Evolutionary conservation across 2,888 invertebrate species (phyloP).

Genomic region (Ectemnius lituratus): DNA sequence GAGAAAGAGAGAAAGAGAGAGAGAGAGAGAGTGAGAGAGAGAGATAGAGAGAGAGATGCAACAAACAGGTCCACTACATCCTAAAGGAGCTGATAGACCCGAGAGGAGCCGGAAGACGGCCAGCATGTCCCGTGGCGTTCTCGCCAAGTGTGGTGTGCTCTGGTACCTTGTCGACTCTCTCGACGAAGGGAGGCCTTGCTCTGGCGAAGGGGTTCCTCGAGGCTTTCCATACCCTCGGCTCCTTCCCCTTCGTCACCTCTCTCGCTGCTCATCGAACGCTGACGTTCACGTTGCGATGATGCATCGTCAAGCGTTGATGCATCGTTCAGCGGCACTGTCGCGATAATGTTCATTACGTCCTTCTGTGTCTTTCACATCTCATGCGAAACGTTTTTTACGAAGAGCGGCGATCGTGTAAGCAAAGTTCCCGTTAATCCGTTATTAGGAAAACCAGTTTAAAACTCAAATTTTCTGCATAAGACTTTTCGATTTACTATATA

Average conservation of each 20-base stretch:
- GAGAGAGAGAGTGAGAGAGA: constrained; percentile 38
- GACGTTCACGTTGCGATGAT: constrained; percentile 81
- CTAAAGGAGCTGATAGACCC: constrained; percentile 59
- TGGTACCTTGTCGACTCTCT: constrained; percentile 83
- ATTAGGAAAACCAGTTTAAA: too few species aligned
- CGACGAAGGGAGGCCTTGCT: constrained; percentile 78
- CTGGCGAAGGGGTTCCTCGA: constrained; percentile 82
- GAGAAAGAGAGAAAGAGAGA: too few species aligned
- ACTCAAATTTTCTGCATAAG: too few species aligned
- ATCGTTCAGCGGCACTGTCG: constrained; percentile 83
- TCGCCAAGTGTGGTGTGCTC: constrained; percentile 60
- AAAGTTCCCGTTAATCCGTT: too few species aligned
- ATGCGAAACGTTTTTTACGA: not conserved
- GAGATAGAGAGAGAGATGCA: constrained; percentile 6
- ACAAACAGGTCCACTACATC: constrained; percentile 62
- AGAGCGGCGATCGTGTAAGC: not conserved
- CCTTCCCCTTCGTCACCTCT: constrained; percentile 80
- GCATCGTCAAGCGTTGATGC: constrained; percentile 67
- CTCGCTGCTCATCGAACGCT: constrained; percentile 83
- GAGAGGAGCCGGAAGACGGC: constrained; percentile 45
- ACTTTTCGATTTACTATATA: too few species aligned
- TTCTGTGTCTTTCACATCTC: constrained; percentile 24
- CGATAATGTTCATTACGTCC: constrained; percentile 67
- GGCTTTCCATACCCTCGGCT: constrained; percentile 78
- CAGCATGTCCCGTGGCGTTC: constrained; percentile 48